Evolutionary conservation across 2,888 invertebrate genomes (phyloP), one percentile per base, ranked within the genome.

Genomic region (Vesta saturnalis): DNA sequence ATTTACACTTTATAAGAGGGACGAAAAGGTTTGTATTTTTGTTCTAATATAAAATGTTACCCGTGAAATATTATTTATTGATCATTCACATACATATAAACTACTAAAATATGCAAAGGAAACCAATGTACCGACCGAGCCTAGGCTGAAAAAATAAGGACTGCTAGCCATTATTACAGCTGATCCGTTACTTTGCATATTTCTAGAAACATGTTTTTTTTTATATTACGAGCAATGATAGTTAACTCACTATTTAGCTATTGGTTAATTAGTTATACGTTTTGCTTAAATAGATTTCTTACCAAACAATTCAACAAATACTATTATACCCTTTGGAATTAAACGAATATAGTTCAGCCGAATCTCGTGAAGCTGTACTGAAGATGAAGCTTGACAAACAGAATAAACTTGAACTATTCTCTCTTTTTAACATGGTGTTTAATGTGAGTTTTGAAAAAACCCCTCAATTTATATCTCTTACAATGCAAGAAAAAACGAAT

Each of bases 351-450:
- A 77, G 83, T 0, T 77, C 81, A 0, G 54, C 74, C 0, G 76
- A 80, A 23, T 83, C 85, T 16, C 79, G 85, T 60, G 82, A 86
- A 74, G 76, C 80, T 5, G 84, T 81, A 64, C 73, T 88, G 1
- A 61, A 77, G 1, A 63, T 74, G 10, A 73, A 78, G n/a, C 47
- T 70, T 22, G 14, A 77, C 86, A 14, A 76, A 78, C n/a, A 76
- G 18, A 67, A 81, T 12, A 69, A 82, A 14, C 71, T 81, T 0
- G 77, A 83, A n/a, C 78, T 82, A 16, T 77, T 87, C 0, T 86
- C 86, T 71, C 77, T 82, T 1, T 74, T 89, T 0, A 89, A 89
- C 78, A 78, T 83, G 23, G 79, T 86, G 2, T 86, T 88, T 69
- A 83, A 85, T 61, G 85, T 87, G 0, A 80, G 83, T 60, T 87